Conservation (phyloP, 2,113 vertebrate species). For the Barnardius zonarius region DNA sequence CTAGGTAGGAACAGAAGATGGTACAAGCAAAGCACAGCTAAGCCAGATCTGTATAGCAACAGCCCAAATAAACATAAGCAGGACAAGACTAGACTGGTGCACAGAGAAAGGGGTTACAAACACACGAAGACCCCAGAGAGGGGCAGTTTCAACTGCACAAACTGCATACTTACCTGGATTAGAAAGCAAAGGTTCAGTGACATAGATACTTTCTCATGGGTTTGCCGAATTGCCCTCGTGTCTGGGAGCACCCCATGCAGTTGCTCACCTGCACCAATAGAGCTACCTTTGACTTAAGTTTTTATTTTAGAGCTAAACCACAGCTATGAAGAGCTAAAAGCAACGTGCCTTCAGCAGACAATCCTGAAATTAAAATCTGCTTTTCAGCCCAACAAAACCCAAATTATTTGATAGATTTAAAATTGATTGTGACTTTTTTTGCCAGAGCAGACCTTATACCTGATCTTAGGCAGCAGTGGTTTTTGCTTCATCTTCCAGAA, state of each 20-base stretch:
- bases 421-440: not conserved
- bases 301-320: not conserved
- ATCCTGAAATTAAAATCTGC: not conserved
- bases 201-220: not conserved
- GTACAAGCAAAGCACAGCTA: not conserved
- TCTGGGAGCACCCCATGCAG: not conserved
- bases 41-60: not conserved
- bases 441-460: not conserved
- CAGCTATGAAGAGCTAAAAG: not conserved
- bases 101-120: not conserved
- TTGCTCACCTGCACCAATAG: not conserved
- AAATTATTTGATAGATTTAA: not conserved
- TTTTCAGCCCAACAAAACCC: not conserved
- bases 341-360: not conserved
- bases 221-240: not conserved
- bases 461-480: fast-evolving
- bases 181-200: not conserved
- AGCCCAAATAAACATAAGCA: not conserved
- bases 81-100: not conserved
- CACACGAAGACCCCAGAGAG: fast-evolving
- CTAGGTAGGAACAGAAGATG: fast-evolving
- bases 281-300: not conserved
- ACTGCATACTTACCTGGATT: not conserved
- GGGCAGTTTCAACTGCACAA: not conserved
- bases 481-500: not conserved